A percentile compares a stretch with the other conserved stretches of the same genome.
Evolutionary conservation across 2,113 vertebrate genomes (phyloP).

Genomic region (Takifugu flavidus): DNA sequence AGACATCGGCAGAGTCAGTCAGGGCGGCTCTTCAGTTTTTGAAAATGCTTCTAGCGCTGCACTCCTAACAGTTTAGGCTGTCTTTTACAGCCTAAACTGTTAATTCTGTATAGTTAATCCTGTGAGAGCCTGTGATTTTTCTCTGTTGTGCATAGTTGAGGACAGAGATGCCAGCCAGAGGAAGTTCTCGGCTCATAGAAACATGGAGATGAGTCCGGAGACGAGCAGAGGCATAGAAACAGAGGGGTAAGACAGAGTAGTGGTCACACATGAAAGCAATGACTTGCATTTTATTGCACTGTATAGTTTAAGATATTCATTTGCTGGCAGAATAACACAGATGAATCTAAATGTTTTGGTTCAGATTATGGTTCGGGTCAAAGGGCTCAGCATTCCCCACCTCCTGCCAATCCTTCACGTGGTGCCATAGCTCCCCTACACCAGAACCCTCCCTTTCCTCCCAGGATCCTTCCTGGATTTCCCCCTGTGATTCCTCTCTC

Average conservation of each 20-base stretch:
- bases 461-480: conserved; percentile 15
- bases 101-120: too few species aligned
- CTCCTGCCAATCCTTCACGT: background rate
- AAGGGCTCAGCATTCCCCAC: conserved; percentile 16
- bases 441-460: conserved; percentile 14
- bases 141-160: conserved; percentile 6
- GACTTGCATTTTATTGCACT: background rate
- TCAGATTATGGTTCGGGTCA: conserved; percentile 17
- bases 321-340: too few species aligned
- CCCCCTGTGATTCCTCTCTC: conserved; percentile 29
- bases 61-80: too few species aligned
- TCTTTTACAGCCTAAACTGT: too few species aligned
- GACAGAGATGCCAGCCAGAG: conserved; percentile 25
- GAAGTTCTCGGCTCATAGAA: conserved; percentile 24
- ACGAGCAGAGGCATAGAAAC: conserved; percentile 5
- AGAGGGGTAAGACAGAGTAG: conserved; percentile 23
- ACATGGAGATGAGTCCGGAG: conserved; percentile 31
- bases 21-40: background rate
- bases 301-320: background rate
- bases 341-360: background rate
- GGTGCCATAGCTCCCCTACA: conserved; percentile 19
- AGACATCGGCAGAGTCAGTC: conserved; percentile 62
- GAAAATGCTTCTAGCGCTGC: too few species aligned
- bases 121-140: background rate
- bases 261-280: background rate